Conservation (phyloP, 23 tunicate genomes). For the Halocynthia roretzi region DNA sequence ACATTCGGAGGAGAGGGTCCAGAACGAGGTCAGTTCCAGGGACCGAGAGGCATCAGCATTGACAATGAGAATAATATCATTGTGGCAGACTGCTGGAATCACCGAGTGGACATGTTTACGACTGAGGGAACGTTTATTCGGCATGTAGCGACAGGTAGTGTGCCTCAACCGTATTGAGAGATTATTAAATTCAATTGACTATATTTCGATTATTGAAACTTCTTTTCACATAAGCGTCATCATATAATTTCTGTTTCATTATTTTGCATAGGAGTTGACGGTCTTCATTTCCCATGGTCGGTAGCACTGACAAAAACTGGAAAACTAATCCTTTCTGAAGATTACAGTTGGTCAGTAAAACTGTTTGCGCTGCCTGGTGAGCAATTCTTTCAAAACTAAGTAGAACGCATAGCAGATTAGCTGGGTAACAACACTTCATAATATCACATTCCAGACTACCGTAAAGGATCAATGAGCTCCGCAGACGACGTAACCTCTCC, state of each 20-base stretch:
- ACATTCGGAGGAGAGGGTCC: conserved; percentile 91
- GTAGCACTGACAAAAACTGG: conserved; percentile 58
- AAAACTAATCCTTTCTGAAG: conserved; percentile 74
- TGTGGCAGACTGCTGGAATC: conserved; percentile 97
- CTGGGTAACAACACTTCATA: not conserved
- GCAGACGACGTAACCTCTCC: conserved; percentile 71
- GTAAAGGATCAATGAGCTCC: conserved; percentile 43
- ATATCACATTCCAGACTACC: conserved; percentile 29
- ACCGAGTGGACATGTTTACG: conserved; percentile 87
- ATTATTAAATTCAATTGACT: not conserved
- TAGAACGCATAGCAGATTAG: not conserved
- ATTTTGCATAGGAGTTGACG: conserved; percentile 49
- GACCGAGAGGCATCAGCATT: conserved; percentile 83
- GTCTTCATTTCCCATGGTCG: conserved; percentile 91
- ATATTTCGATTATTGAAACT: not conserved
- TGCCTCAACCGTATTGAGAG: not conserved
- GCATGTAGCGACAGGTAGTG: conserved; percentile 74
- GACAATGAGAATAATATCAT: conserved; percentile 81
- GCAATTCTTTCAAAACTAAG: not conserved
- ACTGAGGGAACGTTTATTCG: conserved; percentile 83
- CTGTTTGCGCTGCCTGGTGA: conserved; percentile 74
- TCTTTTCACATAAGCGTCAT: not conserved
- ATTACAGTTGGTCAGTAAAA: conserved; percentile 94
- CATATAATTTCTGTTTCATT: not conserved
- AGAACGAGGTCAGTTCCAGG: conserved; percentile 83